Percentiles rank a stretch among this genome's conserved stretches.
phyloP scores from a whole-genome alignment of 2,888 invertebrate species.

The Leptinotarsa haldemani region DNA sequence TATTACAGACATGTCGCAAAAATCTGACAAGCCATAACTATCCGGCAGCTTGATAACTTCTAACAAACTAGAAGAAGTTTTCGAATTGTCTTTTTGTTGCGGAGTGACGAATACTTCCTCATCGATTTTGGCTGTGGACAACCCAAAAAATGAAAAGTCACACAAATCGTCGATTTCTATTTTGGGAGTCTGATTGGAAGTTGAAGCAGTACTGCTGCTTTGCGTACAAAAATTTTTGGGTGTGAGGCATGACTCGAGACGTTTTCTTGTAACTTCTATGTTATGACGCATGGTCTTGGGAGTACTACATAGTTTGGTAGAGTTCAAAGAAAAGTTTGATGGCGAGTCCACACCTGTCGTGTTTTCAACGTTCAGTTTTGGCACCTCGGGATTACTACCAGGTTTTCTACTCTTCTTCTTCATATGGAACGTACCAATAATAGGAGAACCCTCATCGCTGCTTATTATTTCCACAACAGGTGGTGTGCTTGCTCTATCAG shows the following conservation, averaged over 20 bases:
- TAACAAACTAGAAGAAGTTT: neutral
- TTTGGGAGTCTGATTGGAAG: neutral
- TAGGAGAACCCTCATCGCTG: conserved; percentile 40
- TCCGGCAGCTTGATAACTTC: conserved; percentile 22
- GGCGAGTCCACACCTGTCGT: conserved; percentile 9
- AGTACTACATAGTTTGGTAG: conserved; percentile 30
- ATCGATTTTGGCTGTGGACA: neutral
- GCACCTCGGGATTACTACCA: neutral
- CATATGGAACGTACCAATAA: conserved; percentile 36
- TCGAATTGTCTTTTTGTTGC: conserved; percentile 9
- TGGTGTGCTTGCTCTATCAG: conserved; percentile 9
- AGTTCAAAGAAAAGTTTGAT: conserved; percentile 28
- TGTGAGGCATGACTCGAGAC: neutral
- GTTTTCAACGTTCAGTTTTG: neutral
- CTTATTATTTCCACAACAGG: neutral
- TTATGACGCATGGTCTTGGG: neutral
- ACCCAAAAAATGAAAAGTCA: conserved; percentile 41
- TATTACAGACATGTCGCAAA: conserved; percentile 24
- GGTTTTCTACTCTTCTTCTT: conserved; percentile 24
- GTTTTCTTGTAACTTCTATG: conserved; percentile 11
- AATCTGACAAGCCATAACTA: conserved; percentile 23
- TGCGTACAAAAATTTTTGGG: neutral
- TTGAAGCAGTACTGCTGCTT: neutral
- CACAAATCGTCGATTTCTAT: conserved; percentile 40
- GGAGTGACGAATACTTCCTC: conserved; percentile 4